Evolutionary conservation across 2,888 invertebrate genomes (phyloP).

Genomic region (Hanleya hanleyi): DNA sequence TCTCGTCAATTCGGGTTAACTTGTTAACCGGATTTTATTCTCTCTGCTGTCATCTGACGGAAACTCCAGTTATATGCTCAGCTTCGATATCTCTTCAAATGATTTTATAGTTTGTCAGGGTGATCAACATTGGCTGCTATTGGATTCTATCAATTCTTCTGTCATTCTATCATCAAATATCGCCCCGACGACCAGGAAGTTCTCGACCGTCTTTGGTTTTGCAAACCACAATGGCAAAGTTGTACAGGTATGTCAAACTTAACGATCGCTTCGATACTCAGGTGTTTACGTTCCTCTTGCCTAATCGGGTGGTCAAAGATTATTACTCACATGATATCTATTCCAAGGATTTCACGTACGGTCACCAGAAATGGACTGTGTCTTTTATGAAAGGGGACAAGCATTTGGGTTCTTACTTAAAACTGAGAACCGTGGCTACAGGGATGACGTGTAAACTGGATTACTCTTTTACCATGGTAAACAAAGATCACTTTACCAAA

Average conservation of each 20-base stretch:
- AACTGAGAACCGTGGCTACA: conserved; percentile 84
- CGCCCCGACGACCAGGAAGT: no score
- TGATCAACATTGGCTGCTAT: no score
- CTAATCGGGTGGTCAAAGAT: conserved; percentile 84
- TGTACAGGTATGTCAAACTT: conserved; percentile 84
- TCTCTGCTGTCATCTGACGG: no score
- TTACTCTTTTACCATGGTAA: conserved; percentile 86
- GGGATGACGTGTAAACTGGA: conserved; percentile 86
- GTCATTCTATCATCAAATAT: no score
- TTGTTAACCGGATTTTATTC: no score
- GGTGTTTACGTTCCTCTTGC: conserved; percentile 88
- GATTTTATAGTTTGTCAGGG: no score
- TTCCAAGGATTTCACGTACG: conserved; percentile 87
- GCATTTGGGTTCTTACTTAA: conserved; percentile 84
- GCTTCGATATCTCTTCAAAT: no score
- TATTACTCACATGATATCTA: conserved; percentile 84
- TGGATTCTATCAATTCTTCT: no score
- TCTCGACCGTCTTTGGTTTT: no score
- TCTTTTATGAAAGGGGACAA: conserved; percentile 85
- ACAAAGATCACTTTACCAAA: conserved; percentile 87
- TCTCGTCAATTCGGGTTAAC: no score
- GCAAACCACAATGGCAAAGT: conserved; percentile 70
- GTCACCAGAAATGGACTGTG: conserved; percentile 87
- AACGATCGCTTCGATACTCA: conserved; percentile 88
- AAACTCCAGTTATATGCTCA: no score